phyloP scores from a whole-genome alignment of 2,113 vertebrate species.

The Clarias magur region DNA sequence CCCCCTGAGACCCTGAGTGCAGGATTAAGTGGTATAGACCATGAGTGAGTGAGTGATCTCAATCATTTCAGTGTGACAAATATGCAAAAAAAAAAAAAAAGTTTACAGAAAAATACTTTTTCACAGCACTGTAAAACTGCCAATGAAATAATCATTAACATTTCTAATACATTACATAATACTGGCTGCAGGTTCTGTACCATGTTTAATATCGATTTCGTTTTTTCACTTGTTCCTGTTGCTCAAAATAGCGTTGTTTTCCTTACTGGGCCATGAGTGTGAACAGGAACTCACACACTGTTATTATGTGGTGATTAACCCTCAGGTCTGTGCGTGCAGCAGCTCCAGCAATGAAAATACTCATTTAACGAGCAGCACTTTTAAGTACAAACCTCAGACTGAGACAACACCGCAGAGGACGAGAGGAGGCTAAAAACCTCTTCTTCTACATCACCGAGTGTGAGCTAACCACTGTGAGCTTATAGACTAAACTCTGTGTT shows the following conservation, averaged over 20 bases:
- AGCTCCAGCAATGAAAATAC: slow-evolving; percentile 29
- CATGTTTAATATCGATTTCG: not conserved
- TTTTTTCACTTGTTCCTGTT: slow-evolving; percentile 22
- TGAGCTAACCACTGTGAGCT: not conserved
- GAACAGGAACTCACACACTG: slow-evolving; percentile 6
- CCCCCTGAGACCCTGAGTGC: no score
- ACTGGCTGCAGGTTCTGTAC: not conserved
- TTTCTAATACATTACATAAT: not conserved
- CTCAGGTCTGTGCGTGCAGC: not conserved
- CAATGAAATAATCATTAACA: not conserved
- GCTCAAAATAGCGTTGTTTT: slow-evolving; percentile 33
- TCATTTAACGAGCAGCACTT: slow-evolving; percentile 26
- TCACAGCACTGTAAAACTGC: not conserved
- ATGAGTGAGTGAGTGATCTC: no score
- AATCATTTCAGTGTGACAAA: no score
- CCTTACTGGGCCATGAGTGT: slow-evolving; percentile 22
- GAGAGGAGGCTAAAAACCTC: not conserved
- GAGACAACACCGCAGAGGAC: not conserved
- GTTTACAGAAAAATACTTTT: no score
- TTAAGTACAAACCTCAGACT: slow-evolving; percentile 4
- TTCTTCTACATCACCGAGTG: not conserved
- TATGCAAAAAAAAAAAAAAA: no score
- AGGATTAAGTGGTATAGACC: no score
- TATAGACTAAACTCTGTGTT: not conserved
- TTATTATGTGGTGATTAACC: slow-evolving; percentile 50